These are phyloP conservation scores for Albula glossodonta DNA, from an alignment of 2,113 vertebrate species.

Conservation along the genomic window DNA sequence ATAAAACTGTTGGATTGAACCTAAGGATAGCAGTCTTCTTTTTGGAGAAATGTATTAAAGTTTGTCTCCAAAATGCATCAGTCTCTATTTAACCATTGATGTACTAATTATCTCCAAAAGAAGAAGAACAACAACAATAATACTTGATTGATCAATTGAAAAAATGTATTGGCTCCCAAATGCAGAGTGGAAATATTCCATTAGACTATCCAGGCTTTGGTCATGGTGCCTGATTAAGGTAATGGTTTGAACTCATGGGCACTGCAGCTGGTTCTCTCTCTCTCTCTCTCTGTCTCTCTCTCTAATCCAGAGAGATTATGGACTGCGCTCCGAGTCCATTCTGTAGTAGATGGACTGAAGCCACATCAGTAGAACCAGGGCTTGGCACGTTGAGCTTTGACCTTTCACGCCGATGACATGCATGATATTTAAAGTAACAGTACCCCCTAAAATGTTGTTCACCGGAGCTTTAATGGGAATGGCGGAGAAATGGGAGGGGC, in stretches of 20 bases:
- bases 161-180: background rate
- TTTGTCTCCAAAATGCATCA: too few relatives aligned
- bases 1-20: background rate
- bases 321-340: background rate
- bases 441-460: background rate
- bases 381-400: conserved; percentile 24
- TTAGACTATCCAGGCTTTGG: background rate
- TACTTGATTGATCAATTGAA: background rate
- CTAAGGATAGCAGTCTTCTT: background rate
- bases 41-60: too few relatives aligned
- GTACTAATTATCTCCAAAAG: too few relatives aligned
- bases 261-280: background rate
- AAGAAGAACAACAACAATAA: background rate
- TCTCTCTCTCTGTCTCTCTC: too few relatives aligned
- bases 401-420: conserved; percentile 24
- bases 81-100: too few relatives aligned
- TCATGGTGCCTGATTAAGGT: background rate
- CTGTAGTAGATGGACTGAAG: conserved; percentile 8
- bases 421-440: conserved; percentile 26
- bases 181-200: background rate
- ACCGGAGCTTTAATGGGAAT: background rate
- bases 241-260: background rate
- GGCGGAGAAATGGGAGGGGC: background rate
- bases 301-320: background rate
- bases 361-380: conserved; percentile 4